phyloP scores from a whole-genome alignment of 2,888 invertebrate genomes.

The Neria commutata region DNA sequence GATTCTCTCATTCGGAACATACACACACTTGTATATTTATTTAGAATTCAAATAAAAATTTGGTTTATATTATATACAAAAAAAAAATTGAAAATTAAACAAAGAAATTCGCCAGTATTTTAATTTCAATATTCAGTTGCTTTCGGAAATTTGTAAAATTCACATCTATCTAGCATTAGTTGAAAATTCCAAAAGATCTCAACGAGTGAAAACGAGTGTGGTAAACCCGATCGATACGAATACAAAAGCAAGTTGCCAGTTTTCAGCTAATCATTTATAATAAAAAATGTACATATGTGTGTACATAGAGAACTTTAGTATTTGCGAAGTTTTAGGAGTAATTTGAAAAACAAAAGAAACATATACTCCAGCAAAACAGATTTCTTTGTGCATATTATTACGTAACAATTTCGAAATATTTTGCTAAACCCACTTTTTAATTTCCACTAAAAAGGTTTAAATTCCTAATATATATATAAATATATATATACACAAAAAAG shows the following conservation, averaged over 20 bases:
- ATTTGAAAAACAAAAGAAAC: no score
- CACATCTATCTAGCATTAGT: conserved; percentile 52
- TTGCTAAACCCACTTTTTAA: conserved; percentile 31
- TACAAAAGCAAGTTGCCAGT: conserved; percentile 46
- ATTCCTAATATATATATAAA: conserved; percentile 36
- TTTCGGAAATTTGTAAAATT: conserved; percentile 63
- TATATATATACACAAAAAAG: conserved; percentile 36
- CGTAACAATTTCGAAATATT: conserved; percentile 36
- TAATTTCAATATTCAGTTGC: conserved; percentile 60
- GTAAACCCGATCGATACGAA: conserved; percentile 43
- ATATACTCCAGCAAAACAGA: conserved; percentile 5
- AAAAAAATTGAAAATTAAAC: conserved; percentile 20
- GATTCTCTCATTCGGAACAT: no score
- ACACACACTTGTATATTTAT: neutral
- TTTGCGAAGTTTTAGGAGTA: no score
- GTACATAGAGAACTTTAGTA: neutral
- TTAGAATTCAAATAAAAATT: conserved; percentile 11
- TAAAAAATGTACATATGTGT: conserved; percentile 8
- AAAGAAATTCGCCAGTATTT: conserved; percentile 53
- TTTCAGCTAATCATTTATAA: conserved; percentile 19
- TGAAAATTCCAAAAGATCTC: conserved; percentile 55
- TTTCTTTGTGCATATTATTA: conserved; percentile 30
- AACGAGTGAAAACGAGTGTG: conserved; percentile 34
- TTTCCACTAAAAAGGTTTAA: conserved; percentile 44
- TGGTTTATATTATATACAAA: neutral